Evolutionary conservation across 2,888 invertebrate species (phyloP).

Genomic region (Eupithecia dodoneata): DNA sequence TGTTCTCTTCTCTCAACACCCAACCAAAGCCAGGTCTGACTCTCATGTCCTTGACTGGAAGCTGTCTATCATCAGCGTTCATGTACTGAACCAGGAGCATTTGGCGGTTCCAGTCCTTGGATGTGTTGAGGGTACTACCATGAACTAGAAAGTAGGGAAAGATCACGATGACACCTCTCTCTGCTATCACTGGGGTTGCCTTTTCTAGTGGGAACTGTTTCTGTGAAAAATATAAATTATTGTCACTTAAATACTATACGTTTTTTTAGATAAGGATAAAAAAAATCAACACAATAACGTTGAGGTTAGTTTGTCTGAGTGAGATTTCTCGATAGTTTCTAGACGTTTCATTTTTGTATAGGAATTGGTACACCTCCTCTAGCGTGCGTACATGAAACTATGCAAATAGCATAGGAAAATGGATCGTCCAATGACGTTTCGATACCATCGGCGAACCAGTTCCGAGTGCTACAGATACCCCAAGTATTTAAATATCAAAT

Average conservation of each 20-base stretch:
- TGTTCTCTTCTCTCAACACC: constrained; percentile 80
- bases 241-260: not conserved
- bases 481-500: not conserved
- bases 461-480: too few relatives aligned
- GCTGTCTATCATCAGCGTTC: constrained; percentile 79
- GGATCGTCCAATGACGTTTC: too few relatives aligned
- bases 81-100: constrained; percentile 83
- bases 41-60: constrained; percentile 54
- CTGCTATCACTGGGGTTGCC: constrained; percentile 78
- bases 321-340: too few relatives aligned
- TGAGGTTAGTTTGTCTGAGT: too few relatives aligned
- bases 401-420: too few relatives aligned
- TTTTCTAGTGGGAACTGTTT: constrained; percentile 75
- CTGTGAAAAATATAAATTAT: constrained; percentile 49
- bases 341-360: too few relatives aligned
- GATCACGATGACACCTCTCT: constrained; percentile 81
- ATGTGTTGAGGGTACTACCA: constrained; percentile 82
- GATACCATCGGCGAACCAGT: too few relatives aligned
- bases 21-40: constrained; percentile 81
- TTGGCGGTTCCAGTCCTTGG: constrained; percentile 66
- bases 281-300: too few relatives aligned
- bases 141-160: constrained; percentile 84
- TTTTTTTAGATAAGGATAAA: too few relatives aligned
- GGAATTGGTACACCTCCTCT: too few relatives aligned
- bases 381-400: too few relatives aligned